Conservation (phyloP, 2,888 invertebrate genomes). For the Ophion slaviceki region DNA sequence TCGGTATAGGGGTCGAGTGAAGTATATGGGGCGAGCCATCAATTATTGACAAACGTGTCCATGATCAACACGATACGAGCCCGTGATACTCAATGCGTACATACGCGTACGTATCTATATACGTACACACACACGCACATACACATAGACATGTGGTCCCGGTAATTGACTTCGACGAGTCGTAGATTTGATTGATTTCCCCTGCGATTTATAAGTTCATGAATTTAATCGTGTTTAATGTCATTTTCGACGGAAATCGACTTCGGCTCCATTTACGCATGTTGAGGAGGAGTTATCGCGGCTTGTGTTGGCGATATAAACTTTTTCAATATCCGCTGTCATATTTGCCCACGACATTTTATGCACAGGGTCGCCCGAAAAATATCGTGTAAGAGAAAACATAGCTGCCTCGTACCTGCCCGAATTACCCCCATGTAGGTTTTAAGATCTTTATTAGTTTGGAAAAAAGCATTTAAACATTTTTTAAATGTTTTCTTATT, state of each 20-base stretch:
- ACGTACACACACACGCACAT: no score
- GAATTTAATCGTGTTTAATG: conserved; percentile 2
- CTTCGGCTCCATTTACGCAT: background rate
- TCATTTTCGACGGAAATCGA: conserved; percentile 10
- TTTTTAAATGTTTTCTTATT: no score
- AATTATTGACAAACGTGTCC: conserved; percentile 23
- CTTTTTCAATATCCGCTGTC: background rate
- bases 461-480: no score
- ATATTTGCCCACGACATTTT: background rate
- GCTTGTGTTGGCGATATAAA: background rate
- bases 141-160: background rate
- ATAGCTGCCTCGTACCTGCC: background rate
- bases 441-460: no score
- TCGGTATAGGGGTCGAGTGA: background rate
- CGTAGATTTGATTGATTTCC: conserved; percentile 29
- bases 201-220: conserved; percentile 18
- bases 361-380: background rate
- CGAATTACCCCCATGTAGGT: background rate
- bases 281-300: background rate
- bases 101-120: background rate
- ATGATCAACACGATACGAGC: conserved; percentile 21
- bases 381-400: no score
- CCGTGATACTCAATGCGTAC: conserved; percentile 16
- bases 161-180: conserved; percentile 23
- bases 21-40: conserved; percentile 13